phyloP scores from a whole-genome alignment of 2,113 vertebrate genomes.

The Sinocyclocheilus maitianheensis region DNA sequence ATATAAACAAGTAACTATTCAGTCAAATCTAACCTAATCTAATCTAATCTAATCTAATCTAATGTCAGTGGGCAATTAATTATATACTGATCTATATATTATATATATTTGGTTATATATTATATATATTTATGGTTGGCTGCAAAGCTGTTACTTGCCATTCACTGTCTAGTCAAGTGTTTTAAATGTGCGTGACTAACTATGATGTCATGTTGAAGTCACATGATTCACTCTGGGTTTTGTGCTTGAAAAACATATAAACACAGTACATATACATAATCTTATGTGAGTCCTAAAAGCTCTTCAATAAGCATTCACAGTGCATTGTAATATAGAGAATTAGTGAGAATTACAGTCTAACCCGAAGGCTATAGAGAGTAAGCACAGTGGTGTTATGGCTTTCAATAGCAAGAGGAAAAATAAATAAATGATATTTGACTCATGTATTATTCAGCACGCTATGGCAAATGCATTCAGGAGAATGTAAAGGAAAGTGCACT shows the following conservation, averaged over 20 bases:
- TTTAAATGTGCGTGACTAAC: neutral
- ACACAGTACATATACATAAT: neutral
- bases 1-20: too few relatives aligned
- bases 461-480: conserved; percentile 38
- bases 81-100: too few relatives aligned
- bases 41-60: too few relatives aligned
- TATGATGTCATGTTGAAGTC: neutral
- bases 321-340: neutral
- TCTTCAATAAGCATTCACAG: neutral
- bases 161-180: too few relatives aligned
- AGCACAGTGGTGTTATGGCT: neutral
- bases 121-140: too few relatives aligned
- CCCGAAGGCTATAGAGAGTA: neutral
- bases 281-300: conserved; percentile 21
- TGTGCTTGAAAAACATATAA: too few relatives aligned
- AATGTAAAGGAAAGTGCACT: conserved; percentile 38
- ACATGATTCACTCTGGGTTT: too few relatives aligned
- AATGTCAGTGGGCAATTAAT: too few relatives aligned
- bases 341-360: neutral
- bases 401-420: conserved; percentile 19
- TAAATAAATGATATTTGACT: conserved; percentile 46
- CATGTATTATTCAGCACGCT: conserved; percentile 35
- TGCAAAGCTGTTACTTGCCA: too few relatives aligned
- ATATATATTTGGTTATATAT: too few relatives aligned
- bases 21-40: too few relatives aligned